Base-by-base conservation (phyloP, 2,888 invertebrate species). In the Caradrina kadenii region DNA sequence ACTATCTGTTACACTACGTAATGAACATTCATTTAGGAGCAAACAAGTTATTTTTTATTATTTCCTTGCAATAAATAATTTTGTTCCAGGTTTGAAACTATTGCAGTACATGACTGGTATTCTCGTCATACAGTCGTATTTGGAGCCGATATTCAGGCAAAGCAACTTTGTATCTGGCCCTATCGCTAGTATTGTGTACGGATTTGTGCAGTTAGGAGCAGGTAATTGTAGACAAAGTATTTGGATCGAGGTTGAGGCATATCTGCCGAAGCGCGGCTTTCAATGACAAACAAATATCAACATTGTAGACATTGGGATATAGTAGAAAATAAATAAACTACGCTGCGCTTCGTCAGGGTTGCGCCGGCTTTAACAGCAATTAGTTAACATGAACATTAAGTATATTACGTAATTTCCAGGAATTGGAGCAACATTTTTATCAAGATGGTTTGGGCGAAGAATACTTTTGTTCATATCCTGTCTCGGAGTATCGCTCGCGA, bases 51-150 rank as follows among this genome's bases (percentile, higher is more conserved):
- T 52, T 59, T 45, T 35, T 13, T 8, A 8, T 26, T 3, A 49
- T n/a, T 67, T 48, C 35, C 0, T 35, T 45, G n/a, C 11, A 39
- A 39, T 15, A 22, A 22, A 49, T 5, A 19, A 10, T 59, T 54
- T 59, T 69, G 15, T 60, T 90, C 3, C 87, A 96, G 97, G 96
- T 22, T 88, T 97, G 0, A 97, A 97, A 85, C 80, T 96, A 31
- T 86, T 97, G 59, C 96, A 97, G 50, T 97, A 97, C 80, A 96
- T 97, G 94, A 96, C 96, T 26, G 97, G 97, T 8, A 94, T 96
- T 39, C 88, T 96, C 6, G 96, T 96, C 0, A 96, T 97, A 31
- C 96, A 97, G 75, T 96, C 96, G 0, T 97, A 97, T 81, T 93
- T 97, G 72, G 96, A 97, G 86, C 95, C 96, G 42, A 97, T 97